Percentiles rank a stretch among this genome's conserved stretches.
Conservation (phyloP, 2,113 vertebrate genomes). For the Xenus cinereus region DNA sequence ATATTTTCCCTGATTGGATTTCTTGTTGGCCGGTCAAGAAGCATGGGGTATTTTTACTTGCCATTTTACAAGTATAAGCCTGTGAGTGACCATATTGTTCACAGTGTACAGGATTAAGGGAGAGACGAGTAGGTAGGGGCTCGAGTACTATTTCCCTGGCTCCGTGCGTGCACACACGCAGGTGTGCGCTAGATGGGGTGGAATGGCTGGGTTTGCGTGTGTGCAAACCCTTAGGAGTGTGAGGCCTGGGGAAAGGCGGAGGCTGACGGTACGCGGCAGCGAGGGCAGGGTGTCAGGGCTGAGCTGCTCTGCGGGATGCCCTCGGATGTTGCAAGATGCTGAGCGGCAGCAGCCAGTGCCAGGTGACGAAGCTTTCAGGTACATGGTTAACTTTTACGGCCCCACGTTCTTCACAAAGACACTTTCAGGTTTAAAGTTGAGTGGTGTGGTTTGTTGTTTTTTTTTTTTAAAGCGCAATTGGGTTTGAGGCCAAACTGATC, state of each 20-base stretch:
- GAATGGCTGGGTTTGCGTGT: background rate
- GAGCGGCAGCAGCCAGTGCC: background rate
- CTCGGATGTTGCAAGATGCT: background rate
- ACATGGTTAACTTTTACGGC: background rate
- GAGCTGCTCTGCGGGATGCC: background rate
- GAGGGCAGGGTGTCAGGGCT: background rate
- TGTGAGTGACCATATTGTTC: background rate
- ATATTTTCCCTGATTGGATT: background rate
- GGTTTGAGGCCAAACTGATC: background rate
- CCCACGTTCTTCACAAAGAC: background rate
- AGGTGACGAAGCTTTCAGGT: background rate
- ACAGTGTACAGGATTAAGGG: accelerated
- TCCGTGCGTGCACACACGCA: accelerated
- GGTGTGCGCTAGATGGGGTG: too few relatives aligned
- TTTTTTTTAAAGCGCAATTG: background rate
- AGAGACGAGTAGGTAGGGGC: background rate
- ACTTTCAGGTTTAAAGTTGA: background rate
- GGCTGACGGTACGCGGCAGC: background rate
- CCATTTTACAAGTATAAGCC: background rate
- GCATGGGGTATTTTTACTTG: background rate
- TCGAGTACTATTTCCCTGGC: accelerated
- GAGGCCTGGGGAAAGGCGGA: background rate
- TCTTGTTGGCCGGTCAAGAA: background rate
- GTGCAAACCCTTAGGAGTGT: background rate
- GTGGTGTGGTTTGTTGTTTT: background rate